Evolutionary conservation across 1,140 invertebrate genomes (phyloP).

Genomic region (Cephus cinctus): DNA sequence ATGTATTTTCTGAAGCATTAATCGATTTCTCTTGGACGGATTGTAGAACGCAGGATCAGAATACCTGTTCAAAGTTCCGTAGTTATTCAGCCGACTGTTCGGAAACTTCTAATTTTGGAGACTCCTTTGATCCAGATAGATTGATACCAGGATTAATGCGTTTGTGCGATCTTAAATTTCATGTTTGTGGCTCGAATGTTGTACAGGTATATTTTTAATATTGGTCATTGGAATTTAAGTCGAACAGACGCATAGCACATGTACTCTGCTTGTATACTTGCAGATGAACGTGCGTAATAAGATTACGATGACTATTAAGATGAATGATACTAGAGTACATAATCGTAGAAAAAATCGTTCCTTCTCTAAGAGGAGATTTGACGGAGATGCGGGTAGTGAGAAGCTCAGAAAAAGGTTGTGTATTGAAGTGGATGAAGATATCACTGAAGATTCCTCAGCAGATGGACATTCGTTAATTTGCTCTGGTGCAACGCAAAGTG

Average conservation of each 20-base stretch:
- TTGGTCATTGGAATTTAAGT: background rate
- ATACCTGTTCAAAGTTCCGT: background rate
- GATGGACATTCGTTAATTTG: too few relatives aligned
- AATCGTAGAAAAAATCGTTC: conserved; percentile 7
- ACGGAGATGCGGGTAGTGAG: too few relatives aligned
- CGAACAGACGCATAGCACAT: too few relatives aligned
- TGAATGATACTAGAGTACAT: too few relatives aligned
- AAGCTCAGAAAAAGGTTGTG: too few relatives aligned
- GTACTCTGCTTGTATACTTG: too few relatives aligned
- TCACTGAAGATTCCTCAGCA: too few relatives aligned
- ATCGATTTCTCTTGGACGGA: background rate
- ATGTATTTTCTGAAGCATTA: background rate
- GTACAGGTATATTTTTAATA: conserved; percentile 30
- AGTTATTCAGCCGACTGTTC: background rate
- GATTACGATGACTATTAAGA: too few relatives aligned
- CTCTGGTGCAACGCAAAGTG: too few relatives aligned
- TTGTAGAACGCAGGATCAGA: too few relatives aligned
- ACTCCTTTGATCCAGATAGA: conserved; percentile 38
- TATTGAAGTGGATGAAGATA: too few relatives aligned
- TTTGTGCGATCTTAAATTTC: conserved; percentile 40
- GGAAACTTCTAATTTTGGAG: conserved; percentile 11
- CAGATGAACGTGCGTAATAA: too few relatives aligned
- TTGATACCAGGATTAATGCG: conserved; percentile 34
- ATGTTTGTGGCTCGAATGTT: conserved; percentile 19
- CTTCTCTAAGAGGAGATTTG: background rate